These are phyloP conservation scores for Phrynocephalus forsythii DNA, from an alignment of 2,797 vertebrate genomes.

Conservation along the genomic window DNA sequence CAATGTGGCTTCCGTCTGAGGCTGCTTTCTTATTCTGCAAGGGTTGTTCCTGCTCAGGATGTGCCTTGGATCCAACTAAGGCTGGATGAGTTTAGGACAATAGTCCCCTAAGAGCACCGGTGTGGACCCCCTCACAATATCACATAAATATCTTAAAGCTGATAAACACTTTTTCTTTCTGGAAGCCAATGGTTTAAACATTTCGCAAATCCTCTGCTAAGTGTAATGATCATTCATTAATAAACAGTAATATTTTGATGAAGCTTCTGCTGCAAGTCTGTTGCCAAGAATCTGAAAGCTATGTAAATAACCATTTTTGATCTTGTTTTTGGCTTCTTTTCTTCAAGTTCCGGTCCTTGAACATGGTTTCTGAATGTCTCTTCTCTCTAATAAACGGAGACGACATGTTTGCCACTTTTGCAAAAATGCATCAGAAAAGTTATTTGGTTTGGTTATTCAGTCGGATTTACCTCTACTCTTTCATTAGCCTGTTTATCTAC, in stretches of 20 bases:
- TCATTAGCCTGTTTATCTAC: constrained; percentile 95
- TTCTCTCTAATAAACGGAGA: constrained; percentile 97
- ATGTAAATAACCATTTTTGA: not conserved
- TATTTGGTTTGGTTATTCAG: constrained; percentile 96
- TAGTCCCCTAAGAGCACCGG: too few relatives aligned
- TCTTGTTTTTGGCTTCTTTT: constrained; percentile 31
- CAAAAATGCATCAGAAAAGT: constrained; percentile 87
- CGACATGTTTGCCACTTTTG: constrained; percentile 93
- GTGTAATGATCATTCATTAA: not conserved
- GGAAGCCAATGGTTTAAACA: too few relatives aligned
- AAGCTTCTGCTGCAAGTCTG: not conserved
- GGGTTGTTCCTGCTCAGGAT: too few relatives aligned
- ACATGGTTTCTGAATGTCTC: constrained; percentile 91
- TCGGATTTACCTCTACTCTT: constrained; percentile 93
- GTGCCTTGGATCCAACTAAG: too few relatives aligned
- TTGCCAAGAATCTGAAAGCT: not conserved
- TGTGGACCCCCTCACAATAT: too few relatives aligned
- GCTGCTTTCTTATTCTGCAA: too few relatives aligned
- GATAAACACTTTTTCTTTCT: too few relatives aligned
- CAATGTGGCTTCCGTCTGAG: too few relatives aligned
- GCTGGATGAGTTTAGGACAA: too few relatives aligned
- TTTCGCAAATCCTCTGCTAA: not conserved
- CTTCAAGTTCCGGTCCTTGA: constrained; percentile 89
- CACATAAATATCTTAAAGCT: too few relatives aligned
- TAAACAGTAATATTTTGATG: not conserved